Evolutionary conservation across 1,140 invertebrate species (phyloP).

Genomic region (Drosophila pseudoobscura): DNA sequence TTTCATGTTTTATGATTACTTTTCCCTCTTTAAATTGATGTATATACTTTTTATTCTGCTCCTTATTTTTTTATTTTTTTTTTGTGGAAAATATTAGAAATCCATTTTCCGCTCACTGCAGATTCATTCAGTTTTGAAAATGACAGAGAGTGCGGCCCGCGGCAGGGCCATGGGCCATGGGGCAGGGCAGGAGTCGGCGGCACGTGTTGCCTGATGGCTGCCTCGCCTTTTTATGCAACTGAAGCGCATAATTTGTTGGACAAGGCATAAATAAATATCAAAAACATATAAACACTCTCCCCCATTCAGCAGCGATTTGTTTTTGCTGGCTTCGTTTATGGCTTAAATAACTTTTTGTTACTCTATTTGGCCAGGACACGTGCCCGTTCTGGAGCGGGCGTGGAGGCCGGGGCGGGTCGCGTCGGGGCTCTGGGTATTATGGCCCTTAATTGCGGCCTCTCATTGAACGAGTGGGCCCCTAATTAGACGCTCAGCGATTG

Average conservation of each 20-base stretch:
- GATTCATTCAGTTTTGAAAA: slow-evolving; percentile 80
- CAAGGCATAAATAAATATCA: slow-evolving; percentile 79
- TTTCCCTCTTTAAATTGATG: neutral
- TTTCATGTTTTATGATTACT: slow-evolving; percentile 5
- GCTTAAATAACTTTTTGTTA: slow-evolving; percentile 5
- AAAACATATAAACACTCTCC: slow-evolving; percentile 49
- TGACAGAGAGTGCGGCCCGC: slow-evolving; percentile 27
- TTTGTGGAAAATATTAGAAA: slow-evolving; percentile 72
- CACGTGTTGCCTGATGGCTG: slow-evolving; percentile 64
- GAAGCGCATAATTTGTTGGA: slow-evolving; percentile 80
- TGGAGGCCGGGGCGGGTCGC: neutral
- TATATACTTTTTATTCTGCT: slow-evolving; percentile 24
- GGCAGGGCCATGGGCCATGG: neutral
- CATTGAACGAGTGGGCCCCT: slow-evolving; percentile 22
- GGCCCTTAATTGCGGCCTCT: slow-evolving; percentile 47
- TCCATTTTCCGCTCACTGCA: slow-evolving; percentile 83
- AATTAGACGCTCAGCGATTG: slow-evolving; percentile 67
- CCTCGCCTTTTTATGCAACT: slow-evolving; percentile 69
- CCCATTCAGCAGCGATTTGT: slow-evolving; percentile 23
- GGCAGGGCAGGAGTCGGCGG: slow-evolving; percentile 20
- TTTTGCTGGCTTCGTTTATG: slow-evolving; percentile 7
- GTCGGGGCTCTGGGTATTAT: slow-evolving; percentile 19
- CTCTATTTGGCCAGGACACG: slow-evolving; percentile 58
- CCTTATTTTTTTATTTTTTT: slow-evolving; percentile 29
- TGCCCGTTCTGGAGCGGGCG: slow-evolving; percentile 15